phyloP scores from a whole-genome alignment of 1,140 invertebrate species.

The Venturia canescens region DNA sequence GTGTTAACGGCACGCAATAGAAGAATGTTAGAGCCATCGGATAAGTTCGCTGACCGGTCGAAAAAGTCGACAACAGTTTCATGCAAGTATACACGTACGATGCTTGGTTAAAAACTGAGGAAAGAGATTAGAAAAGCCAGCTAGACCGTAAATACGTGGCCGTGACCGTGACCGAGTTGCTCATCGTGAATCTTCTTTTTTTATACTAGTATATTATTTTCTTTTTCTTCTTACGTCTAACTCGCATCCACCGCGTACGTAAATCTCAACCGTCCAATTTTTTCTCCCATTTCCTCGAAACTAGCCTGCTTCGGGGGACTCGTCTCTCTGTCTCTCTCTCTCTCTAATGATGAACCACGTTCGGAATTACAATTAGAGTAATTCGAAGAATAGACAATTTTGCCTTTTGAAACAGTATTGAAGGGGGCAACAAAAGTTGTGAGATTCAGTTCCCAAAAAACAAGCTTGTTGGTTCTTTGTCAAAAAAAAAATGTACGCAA shows the following conservation, averaged over 20 bases:
- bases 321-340: too few relatives aligned
- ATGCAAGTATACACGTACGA: slow-evolving; percentile 1
- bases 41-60: slow-evolving; percentile 16
- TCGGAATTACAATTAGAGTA: too few relatives aligned
- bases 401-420: too few relatives aligned
- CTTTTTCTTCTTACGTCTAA: not conserved
- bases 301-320: too few relatives aligned
- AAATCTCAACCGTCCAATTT: not conserved
- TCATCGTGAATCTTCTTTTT: slow-evolving; percentile 40
- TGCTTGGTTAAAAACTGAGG: not conserved
- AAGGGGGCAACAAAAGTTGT: too few relatives aligned
- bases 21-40: not conserved
- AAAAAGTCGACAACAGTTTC: not conserved
- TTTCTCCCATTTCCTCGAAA: not conserved
- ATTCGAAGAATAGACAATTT: too few relatives aligned
- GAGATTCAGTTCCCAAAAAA: too few relatives aligned
- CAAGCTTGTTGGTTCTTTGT: too few relatives aligned
- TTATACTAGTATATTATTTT: not conserved
- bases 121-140: slow-evolving; percentile 38
- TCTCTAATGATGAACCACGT: too few relatives aligned
- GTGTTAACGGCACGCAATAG: not conserved
- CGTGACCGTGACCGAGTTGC: slow-evolving; percentile 72
- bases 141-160: slow-evolving; percentile 65
- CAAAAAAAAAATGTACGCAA: too few relatives aligned
- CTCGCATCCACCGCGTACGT: not conserved